Evolutionary conservation across 2,113 vertebrate genomes (phyloP).

Genomic region (Chaetodon trifascialis): DNA sequence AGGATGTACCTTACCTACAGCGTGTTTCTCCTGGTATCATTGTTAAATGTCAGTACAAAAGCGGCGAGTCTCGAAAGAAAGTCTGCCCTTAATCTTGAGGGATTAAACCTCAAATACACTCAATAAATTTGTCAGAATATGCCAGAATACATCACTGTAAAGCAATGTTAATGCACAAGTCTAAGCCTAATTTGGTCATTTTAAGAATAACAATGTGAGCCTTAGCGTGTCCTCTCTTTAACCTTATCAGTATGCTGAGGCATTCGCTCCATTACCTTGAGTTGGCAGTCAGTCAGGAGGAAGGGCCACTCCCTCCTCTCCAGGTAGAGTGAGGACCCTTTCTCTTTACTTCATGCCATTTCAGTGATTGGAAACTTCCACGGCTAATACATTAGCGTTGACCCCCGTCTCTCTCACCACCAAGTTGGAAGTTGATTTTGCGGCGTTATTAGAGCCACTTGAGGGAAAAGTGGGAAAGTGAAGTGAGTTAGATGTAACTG

Average conservation of each 20-base stretch:
- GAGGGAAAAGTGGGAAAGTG: slow-evolving; percentile 25
- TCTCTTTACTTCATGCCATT: slow-evolving; percentile 67
- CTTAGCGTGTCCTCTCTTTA: slow-evolving; percentile 50
- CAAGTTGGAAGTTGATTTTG: slow-evolving; percentile 46
- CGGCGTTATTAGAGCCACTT: slow-evolving; percentile 32
- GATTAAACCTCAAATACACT: background rate
- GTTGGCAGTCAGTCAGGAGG: slow-evolving; percentile 76
- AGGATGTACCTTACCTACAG: too few species aligned
- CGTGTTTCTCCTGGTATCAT: background rate
- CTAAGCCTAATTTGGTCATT: background rate
- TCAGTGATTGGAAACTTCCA: slow-evolving; percentile 76
- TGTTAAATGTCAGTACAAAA: background rate
- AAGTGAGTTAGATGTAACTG: slow-evolving; percentile 6
- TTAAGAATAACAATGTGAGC: background rate
- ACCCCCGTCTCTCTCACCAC: slow-evolving; percentile 44
- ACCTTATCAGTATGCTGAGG: slow-evolving; percentile 74
- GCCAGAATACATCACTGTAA: background rate
- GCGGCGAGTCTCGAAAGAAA: background rate
- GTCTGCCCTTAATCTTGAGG: background rate
- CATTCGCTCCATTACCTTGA: slow-evolving; percentile 60
- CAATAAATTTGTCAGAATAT: background rate
- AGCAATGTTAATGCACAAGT: background rate
- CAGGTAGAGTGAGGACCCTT: slow-evolving; percentile 66
- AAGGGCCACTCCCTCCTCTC: slow-evolving; percentile 55
- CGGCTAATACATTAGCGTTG: slow-evolving; percentile 65